Evolutionary conservation across 2,113 vertebrate species (phyloP).

Genomic region (Aythya baeri): DNA sequence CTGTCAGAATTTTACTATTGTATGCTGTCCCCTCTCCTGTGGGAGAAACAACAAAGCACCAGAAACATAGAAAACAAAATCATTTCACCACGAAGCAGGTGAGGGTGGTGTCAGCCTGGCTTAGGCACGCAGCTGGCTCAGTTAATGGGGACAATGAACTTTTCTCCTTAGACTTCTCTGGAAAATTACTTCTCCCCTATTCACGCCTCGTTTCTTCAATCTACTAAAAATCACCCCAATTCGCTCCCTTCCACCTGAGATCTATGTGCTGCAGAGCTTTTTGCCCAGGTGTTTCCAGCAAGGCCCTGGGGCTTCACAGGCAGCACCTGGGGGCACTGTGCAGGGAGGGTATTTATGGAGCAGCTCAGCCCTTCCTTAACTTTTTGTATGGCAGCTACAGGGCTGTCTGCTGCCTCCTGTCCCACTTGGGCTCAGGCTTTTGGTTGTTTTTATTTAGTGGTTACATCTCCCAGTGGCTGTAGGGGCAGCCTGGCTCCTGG

Average conservation of each 20-base stretch:
- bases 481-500: accelerated
- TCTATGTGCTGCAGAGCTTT: accelerated
- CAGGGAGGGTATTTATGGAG: background rate
- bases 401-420: accelerated
- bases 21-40: background rate
- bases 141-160: background rate
- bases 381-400: accelerated
- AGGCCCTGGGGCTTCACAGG: background rate
- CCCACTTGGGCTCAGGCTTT: accelerated
- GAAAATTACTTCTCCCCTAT: background rate
- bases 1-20: background rate
- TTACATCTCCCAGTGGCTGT: accelerated
- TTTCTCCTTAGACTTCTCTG: background rate
- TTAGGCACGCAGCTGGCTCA: accelerated
- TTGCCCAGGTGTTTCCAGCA: background rate
- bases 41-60: background rate
- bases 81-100: background rate
- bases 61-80: background rate
- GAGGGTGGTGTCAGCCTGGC: background rate
- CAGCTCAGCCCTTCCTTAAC: accelerated
- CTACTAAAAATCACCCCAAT: background rate
- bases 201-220: background rate
- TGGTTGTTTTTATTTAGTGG: accelerated
- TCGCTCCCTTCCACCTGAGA: accelerated
- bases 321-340: background rate